These are phyloP conservation scores for Cheirogaleus medius DNA, from an alignment of 2,113 vertebrate species.

Conservation along the genomic window DNA sequence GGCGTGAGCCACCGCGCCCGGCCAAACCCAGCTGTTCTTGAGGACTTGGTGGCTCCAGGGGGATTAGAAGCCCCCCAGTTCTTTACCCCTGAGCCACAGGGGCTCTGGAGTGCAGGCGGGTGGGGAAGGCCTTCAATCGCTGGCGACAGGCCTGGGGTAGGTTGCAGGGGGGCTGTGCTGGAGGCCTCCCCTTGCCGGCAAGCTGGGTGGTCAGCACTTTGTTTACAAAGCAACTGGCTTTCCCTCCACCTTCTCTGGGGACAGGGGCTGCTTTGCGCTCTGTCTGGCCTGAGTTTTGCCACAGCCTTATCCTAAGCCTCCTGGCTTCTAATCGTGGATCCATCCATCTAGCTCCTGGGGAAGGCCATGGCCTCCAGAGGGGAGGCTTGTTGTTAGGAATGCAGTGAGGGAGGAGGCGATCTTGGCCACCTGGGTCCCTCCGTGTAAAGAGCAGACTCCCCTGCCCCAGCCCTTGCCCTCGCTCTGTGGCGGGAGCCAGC, in stretches of 20 bases:
- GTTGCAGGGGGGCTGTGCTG: background rate
- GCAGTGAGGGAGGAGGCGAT: background rate
- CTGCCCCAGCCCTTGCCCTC: background rate
- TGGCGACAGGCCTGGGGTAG: background rate
- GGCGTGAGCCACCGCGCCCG: no score
- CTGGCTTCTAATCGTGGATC: background rate
- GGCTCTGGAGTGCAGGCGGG: background rate
- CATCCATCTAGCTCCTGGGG: background rate
- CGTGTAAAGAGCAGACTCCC: background rate
- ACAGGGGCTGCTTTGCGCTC: background rate
- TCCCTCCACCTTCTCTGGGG: background rate
- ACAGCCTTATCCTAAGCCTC: background rate
- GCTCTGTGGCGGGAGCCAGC: background rate
- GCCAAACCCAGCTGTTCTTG: background rate
- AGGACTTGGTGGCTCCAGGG: background rate
- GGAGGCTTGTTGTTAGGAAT: background rate
- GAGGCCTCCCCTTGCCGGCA: background rate
- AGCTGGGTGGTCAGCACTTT: background rate
- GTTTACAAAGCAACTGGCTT: background rate
- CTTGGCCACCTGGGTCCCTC: background rate
- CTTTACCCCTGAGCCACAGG: background rate
- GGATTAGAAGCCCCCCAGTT: background rate
- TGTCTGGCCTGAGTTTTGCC: background rate
- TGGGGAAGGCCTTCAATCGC: background rate
- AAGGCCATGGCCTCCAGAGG: background rate